Percentiles rank a stretch among this genome's conserved stretches.
These are phyloP conservation scores for Drosophila testacea DNA, from an alignment of 2,888 invertebrate genomes.

Conservation along the genomic window DNA sequence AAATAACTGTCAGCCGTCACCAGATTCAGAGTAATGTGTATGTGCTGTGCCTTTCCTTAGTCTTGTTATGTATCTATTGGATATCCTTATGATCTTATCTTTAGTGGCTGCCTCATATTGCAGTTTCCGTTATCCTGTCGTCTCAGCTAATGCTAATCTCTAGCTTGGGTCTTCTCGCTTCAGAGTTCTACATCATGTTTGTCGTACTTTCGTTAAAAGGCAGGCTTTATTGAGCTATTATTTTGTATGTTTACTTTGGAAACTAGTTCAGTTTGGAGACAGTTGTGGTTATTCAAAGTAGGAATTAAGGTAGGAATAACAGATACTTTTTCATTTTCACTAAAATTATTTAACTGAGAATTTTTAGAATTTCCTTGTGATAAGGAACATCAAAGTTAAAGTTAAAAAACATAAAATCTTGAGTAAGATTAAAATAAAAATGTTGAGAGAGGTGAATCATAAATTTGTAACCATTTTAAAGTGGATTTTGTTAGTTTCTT, in stretches of 20 bases:
- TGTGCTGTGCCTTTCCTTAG: slow-evolving; percentile 20
- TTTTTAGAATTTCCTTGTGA: too few relatives aligned
- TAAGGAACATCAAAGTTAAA: too few relatives aligned
- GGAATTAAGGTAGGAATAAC: too few relatives aligned
- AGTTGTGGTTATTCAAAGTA: too few relatives aligned
- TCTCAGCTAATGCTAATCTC: slow-evolving; percentile 34
- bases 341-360: too few relatives aligned
- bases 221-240: neutral
- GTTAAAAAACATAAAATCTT: too few relatives aligned
- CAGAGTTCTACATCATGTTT: slow-evolving; percentile 5
- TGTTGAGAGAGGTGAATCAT: too few relatives aligned
- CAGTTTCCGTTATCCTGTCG: slow-evolving; percentile 46
- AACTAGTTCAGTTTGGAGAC: neutral
- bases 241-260: neutral
- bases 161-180: slow-evolving; percentile 2
- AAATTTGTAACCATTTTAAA: too few relatives aligned
- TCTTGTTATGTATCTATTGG: slow-evolving; percentile 54
- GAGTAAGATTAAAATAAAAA: too few relatives aligned
- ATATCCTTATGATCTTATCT: slow-evolving; percentile 65
- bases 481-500: too few relatives aligned
- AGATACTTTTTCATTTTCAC: too few relatives aligned
- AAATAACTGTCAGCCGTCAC: slow-evolving; percentile 47
- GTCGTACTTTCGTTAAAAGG: slow-evolving; percentile 10
- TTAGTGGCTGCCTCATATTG: slow-evolving; percentile 60
- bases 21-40: neutral